Base-by-base conservation (phyloP, 2,113 vertebrate genomes). In the Oostethus manadensis region DNA sequence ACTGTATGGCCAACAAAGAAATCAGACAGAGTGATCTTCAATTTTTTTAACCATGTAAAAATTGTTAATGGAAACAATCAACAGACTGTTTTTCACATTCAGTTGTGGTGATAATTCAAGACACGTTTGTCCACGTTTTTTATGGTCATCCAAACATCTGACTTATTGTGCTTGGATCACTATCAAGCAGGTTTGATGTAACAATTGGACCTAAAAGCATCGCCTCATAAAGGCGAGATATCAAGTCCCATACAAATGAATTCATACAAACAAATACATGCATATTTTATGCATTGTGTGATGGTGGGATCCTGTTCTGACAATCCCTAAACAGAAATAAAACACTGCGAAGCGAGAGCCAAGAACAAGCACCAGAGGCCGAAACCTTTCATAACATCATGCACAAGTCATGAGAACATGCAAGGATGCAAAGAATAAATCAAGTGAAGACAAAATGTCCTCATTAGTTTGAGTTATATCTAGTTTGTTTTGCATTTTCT, bases 161-260 rank as follows among this genome's bases (percentile, higher is more conserved):
- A 40, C 38, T 15, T 48, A 63, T 23, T 65, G 8, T 47, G 17
- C 45, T 63, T 48, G 56, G 58, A 72, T 62, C 56, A 66, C 9
- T 14, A 22, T 55, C 38, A 29, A 53, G 17, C 51, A 33, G 35
- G 20, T 54, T 48, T 50, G 58, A 72, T 62, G 47, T 57, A 53
- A 58, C 13, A 44, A 22, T 8, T 62, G 53, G 53, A 57, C n/a
- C 16, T 26, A 53, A 35, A 18, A 13, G 14, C 51, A 54, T 54
- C 51, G 7, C 26, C 9, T 26, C n/a, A 48, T 60, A 54, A 65
- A 65, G 29, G 42, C 21, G 9, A 48, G 17, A 14, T 51, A 66
- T 17, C 58, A 64, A n/a, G 17, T 48, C 53, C 49, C 20, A 22
- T 57, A 35, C 10, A 21, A 55, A 57, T 53, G 9, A 58, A 68